A percentile compares a stretch with the other conserved stretches of the same genome.
Conservation (phyloP, 2,888 invertebrate genomes). For the Pedicia rivosa region DNA sequence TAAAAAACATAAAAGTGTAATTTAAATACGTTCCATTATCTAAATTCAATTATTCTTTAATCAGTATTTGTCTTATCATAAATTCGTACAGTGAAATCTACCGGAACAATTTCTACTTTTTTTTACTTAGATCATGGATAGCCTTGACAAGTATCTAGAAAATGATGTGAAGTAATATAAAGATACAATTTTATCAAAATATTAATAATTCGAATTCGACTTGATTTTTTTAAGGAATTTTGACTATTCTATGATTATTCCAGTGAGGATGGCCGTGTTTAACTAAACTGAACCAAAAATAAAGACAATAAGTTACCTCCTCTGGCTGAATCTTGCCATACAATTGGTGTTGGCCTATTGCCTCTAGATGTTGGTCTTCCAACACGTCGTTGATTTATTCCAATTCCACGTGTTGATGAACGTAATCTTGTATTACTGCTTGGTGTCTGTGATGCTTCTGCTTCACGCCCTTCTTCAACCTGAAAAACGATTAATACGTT, state of each 20-base stretch:
- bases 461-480: slow-evolving; percentile 62
- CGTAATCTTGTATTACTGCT: slow-evolving; percentile 39
- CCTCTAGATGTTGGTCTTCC: slow-evolving; percentile 22
- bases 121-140: no score
- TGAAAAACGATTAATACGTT: slow-evolving; percentile 23
- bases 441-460: slow-evolving; percentile 52
- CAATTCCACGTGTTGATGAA: slow-evolving; percentile 21
- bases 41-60: no score
- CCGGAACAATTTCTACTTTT: no score
- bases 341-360: slow-evolving; percentile 42
- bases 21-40: no score
- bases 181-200: not conserved
- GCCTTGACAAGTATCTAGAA: no score
- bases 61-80: no score
- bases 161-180: not conserved
- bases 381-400: slow-evolving; percentile 23
- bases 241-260: not conserved
- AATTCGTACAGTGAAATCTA: no score
- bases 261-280: not conserved
- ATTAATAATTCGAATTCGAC: not conserved
- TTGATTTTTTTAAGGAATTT: not conserved
- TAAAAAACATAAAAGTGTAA: no score
- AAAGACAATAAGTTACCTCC: slow-evolving; percentile 5
- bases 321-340: slow-evolving; percentile 33
- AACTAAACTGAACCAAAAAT: slow-evolving; percentile 1